Base-by-base conservation (phyloP, 2,888 invertebrate genomes). In the Dryobotodes eremita region DNA sequence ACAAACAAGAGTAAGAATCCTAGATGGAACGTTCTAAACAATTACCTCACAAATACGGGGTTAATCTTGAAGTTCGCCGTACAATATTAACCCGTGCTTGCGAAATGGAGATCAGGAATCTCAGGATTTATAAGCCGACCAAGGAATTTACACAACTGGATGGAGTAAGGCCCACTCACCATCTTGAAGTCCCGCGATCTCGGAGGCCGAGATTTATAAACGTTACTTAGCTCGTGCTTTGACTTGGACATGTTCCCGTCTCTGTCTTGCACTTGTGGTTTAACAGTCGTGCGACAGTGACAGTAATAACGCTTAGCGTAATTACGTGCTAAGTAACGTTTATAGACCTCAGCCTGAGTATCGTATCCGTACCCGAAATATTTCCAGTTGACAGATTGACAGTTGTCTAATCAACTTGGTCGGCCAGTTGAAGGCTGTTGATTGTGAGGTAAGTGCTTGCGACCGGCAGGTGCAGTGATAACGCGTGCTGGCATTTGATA, bases 381-480 rank as follows among this genome's bases (percentile, higher is more conserved):
- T n/a, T 59, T 17, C 7, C n/a, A n/a, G 23, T 10, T 23, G 5
- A 17, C 23, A 6, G 42, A 17, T 17, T 6, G 31, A 7, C n/a
- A 36, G 70, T 70, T 62, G 36, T 64, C 17, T 50, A 68, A 50
- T 70, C 0, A 13, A 13, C 13, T 48, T 48, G 48, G 31, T 77
- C 77, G 77, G 36, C 31, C 31, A 42, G 59, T 13, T 50, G 15
- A n/a, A 65, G 71, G 85, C 73, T 85, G 87, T 75, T 79, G 79
- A 64, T 75, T n/a, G 36, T 26, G 11, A 10, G 11, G 48, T 20
- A 6, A 15, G 31, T 46, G 61, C 31, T 46, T 36, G 75, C 59
- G 80, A 42, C 62, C 68, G 70, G 20, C 70, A 31, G 74, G 65
- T 77, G 76, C 65, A 71, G 80, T 80, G 88, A 82, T 83, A 79